Base-by-base conservation (phyloP, 2,113 vertebrate genomes). In the Percopsis transmontana region DNA sequence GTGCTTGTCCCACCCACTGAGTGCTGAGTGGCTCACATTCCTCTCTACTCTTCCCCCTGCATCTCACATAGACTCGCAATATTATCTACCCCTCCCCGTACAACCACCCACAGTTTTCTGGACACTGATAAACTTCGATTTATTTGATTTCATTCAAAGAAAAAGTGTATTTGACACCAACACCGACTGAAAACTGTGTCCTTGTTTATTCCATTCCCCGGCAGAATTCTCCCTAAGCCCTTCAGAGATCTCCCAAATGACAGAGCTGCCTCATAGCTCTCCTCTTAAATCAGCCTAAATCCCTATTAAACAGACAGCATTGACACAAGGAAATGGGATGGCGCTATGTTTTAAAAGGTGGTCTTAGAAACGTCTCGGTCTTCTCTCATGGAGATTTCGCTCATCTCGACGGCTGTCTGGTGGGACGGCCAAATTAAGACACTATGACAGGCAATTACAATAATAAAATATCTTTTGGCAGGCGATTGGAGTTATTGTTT, bases 381-480 rank as follows among this genome's bases (percentile, higher is more conserved):
- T 45, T 63, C 42, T 23, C 39, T 53, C 51, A 8, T 6, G 9
- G 52, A 65, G 57, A 61, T 68, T 71, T 60, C 50, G 41, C 60
- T 58, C 21, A n/a, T 13, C 24, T 42, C 27, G 16, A 48, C 18
- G 18, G 52, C 56, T 27, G 8, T 52, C 47, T 38, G 41, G 38
- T 9, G 23, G 41, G 58, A 72, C 11, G 47, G 51, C 50, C 11
- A 19, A 54, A 48, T 40, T 64, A 66, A 52, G 23, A 23, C 0
- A 42, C 38, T 44, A 57, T 72, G 73, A 80, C 79, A 82, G 74
- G 68, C 65, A 74, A 71, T 74, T 76, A 74, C 58, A 68, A 63
- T 69, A 73, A 74, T 79, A 33, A 79, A 76, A 76, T 79, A 80
- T 72, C 61, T 58, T n/a, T 58, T 70, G 65, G 76, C 68, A 77